Percentiles rank a stretch among this genome's conserved stretches.
These are phyloP conservation scores for Drosophila jambulina DNA, from an alignment of 1,140 invertebrate genomes.

Conservation along the genomic window DNA sequence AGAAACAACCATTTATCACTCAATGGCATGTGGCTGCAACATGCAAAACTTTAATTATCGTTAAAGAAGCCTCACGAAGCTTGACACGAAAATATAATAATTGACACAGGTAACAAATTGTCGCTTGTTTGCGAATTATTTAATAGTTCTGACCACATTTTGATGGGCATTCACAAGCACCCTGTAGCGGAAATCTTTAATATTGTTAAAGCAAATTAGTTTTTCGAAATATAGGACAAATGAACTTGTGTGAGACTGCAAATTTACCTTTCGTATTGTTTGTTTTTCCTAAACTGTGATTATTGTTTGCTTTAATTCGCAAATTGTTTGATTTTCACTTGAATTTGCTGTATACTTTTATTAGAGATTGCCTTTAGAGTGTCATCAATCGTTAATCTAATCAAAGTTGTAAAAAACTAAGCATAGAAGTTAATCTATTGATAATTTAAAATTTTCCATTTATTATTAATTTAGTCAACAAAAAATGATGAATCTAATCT, in stretches of 20 bases:
- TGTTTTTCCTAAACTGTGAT: neutral
- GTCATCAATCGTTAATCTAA: neutral
- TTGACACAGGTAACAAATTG: constrained; percentile 14
- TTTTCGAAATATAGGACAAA: neutral
- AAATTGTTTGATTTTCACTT: neutral
- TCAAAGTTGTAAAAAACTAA: neutral
- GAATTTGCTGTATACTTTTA: neutral
- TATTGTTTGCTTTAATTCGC: neutral
- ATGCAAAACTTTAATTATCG: constrained; percentile 61
- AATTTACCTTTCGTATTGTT: neutral
- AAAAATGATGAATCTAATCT: neutral
- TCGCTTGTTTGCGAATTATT: neutral
- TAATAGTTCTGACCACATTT: neutral
- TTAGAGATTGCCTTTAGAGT: neutral
- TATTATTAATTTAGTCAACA: neutral
- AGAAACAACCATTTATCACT: neutral
- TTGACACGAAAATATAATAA: constrained; percentile 15
- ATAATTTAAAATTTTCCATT: neutral
- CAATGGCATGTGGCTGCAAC: constrained; percentile 11
- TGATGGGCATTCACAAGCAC: neutral
- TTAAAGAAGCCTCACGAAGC: neutral
- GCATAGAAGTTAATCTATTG: neutral
- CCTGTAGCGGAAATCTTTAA: neutral
- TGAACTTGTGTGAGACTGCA: neutral
- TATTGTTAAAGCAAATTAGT: neutral